These are phyloP conservation scores for Archips xylosteana DNA, from an alignment of 2,888 invertebrate species.

Conservation along the genomic window DNA sequence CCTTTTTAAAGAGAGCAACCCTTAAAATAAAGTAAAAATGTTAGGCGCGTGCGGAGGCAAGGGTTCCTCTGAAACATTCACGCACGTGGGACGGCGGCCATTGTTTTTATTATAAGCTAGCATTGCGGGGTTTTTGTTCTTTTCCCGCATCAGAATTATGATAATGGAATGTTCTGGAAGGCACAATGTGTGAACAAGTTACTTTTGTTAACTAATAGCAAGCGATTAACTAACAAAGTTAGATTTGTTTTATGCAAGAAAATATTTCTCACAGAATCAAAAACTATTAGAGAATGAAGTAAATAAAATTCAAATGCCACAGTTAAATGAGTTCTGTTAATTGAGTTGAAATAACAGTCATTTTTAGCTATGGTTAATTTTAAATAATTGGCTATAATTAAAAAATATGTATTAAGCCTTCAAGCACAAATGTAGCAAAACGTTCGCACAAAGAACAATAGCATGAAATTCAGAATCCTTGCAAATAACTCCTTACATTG, in stretches of 20 bases:
- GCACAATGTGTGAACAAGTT: conserved; percentile 52
- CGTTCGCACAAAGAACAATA: not conserved
- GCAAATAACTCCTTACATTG: not conserved
- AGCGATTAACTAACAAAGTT: not conserved
- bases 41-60: conserved; percentile 55
- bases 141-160: conserved; percentile 68
- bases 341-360: too few species aligned
- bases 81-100: conserved; percentile 59
- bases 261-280: too few species aligned
- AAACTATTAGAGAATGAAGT: too few species aligned
- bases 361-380: too few species aligned
- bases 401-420: not conserved
- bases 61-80: conserved; percentile 70
- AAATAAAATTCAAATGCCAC: not conserved
- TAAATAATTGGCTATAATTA: too few species aligned
- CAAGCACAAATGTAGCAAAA: not conserved
- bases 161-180: conserved; percentile 67
- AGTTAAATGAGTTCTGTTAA: too few species aligned
- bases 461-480: not conserved
- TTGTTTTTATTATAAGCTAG: conserved; percentile 77
- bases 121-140: conserved; percentile 67
- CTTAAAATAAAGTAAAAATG: conserved; percentile 58
- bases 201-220: conserved; percentile 3
- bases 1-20: conserved; percentile 53
- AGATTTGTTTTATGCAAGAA: not conserved